Conservation (phyloP, 2,797 vertebrate species). For the Xyrichtys novacula region DNA sequence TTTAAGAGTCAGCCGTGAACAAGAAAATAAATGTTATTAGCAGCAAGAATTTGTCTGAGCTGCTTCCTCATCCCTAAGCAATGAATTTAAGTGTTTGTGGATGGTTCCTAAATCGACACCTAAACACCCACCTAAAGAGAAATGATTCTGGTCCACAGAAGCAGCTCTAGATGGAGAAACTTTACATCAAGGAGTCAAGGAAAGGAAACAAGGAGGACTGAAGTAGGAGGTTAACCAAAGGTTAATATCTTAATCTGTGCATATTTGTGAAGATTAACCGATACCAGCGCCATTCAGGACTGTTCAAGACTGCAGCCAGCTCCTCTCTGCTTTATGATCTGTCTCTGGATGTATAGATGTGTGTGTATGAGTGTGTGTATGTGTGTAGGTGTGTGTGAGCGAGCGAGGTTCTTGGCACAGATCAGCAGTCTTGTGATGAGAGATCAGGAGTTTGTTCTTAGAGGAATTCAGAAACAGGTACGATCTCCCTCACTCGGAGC, state of each 20-base stretch:
- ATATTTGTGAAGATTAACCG: conserved; percentile 78
- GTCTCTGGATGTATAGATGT: conserved; percentile 40
- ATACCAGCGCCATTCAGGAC: conserved; percentile 43
- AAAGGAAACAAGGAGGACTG: conserved; percentile 18
- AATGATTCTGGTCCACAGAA: conserved; percentile 1
- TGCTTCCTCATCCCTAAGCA: conserved; percentile 33
- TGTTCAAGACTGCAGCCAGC: conserved; percentile 13
- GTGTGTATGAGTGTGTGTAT: conserved; percentile 13
- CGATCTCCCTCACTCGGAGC: conserved; percentile 3
- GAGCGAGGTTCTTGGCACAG: conserved; percentile 62
- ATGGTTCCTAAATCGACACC: conserved; percentile 38
- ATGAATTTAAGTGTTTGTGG: conserved; percentile 47
- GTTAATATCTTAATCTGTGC: conserved; percentile 63
- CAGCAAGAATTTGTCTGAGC: conserved; percentile 70
- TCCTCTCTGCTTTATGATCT: conserved; percentile 37
- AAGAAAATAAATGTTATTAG: conserved; percentile 78
- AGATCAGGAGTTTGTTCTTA: conserved; percentile 70
- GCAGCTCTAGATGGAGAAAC: background rate
- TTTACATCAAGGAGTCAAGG: conserved; percentile 7
- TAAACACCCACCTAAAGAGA: background rate
- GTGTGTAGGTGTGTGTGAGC: conserved; percentile 29
- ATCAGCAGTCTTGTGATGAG: conserved; percentile 79
- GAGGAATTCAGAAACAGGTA: conserved; percentile 41
- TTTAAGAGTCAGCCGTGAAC: conserved; percentile 73
- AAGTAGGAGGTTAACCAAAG: conserved; percentile 35